Conservation (phyloP, 2,797 vertebrate species). For the Enoplosus armatus region DNA sequence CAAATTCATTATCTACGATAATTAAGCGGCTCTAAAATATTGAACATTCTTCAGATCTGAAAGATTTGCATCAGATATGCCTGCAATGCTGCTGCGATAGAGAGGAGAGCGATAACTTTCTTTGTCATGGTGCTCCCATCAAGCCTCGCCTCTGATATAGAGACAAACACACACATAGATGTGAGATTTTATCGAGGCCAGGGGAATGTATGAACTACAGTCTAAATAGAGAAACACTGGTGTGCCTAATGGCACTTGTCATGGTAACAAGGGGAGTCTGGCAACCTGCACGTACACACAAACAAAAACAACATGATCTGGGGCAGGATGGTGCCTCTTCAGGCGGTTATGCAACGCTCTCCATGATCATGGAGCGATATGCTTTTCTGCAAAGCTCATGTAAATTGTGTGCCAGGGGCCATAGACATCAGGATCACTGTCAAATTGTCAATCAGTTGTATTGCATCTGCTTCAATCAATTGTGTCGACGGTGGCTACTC, state of each 20-base stretch:
- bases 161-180: conserved; percentile 61
- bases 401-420: conserved; percentile 38
- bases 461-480: neutral
- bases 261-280: conserved; percentile 60
- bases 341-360: conserved; percentile 55
- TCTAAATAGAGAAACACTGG: conserved; percentile 63
- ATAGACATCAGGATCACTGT: neutral
- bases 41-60: conserved; percentile 27
- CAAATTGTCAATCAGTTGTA: neutral
- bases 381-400: conserved; percentile 42
- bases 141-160: conserved; percentile 24
- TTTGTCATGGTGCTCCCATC: conserved; percentile 49
- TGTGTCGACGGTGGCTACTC: neutral
- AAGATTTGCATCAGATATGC: conserved; percentile 47
- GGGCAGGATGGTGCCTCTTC: conserved; percentile 57
- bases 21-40: conserved; percentile 12
- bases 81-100: neutral
- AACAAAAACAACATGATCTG: conserved; percentile 65
- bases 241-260: conserved; percentile 63
- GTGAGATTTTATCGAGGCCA: conserved; percentile 75
- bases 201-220: conserved; percentile 75
- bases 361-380: conserved; percentile 56
- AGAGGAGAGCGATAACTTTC: neutral
- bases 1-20: neutral
- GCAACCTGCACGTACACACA: conserved; percentile 77